Evolutionary conservation across 2,888 invertebrate genomes (phyloP), one percentile per base, ranked within the genome.

Genomic region (Rambutsinella grinnellia): DNA sequence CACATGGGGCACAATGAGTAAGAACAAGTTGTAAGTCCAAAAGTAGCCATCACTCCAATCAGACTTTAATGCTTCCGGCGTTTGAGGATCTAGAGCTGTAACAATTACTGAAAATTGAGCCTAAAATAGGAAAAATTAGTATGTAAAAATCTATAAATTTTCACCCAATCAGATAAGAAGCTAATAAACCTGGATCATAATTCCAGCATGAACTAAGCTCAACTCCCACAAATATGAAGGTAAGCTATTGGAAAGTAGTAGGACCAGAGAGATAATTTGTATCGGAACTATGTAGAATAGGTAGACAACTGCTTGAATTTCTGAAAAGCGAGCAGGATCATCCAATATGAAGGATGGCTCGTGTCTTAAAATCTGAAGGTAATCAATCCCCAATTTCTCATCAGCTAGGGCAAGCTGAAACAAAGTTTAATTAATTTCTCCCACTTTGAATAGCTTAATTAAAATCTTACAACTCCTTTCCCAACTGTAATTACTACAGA

Each of bases 171-270:
- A 56, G 10, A 36, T 13, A 27, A 36, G 13, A 27, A 51, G 36
- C 58, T 58, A 6, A 65, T 17, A 58, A 6, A 83, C 83, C 56
- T 81, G 83, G 23, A 81, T 23, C 51, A 81, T 28, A 2, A 71
- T 49, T 19, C 82, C 83, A 44, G 81, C 80, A 56, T 81, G 71
- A 1, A 81, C 21, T 13, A 81, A 67, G 2, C 78, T 77, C 46
- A 78, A 49, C 49, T 83, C 82, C 82, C 82, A 83, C 24, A 82
- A 65, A 58, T 58, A 83, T 3, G 46, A 28, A n/a, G 82, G 81
- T 47, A 79, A 80, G 24, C 19, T 27, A n/a, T 15, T 60, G 6
- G 58, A 58, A 6, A 79, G 24, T 6, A 78, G 53, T 58, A 69
- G 79, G 17, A 62, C 26, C 2, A 79, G 47, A 3, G 75, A 76